Evolutionary conservation across 2,888 invertebrate species (phyloP).

Genomic region (Sialis lutaria): DNA sequence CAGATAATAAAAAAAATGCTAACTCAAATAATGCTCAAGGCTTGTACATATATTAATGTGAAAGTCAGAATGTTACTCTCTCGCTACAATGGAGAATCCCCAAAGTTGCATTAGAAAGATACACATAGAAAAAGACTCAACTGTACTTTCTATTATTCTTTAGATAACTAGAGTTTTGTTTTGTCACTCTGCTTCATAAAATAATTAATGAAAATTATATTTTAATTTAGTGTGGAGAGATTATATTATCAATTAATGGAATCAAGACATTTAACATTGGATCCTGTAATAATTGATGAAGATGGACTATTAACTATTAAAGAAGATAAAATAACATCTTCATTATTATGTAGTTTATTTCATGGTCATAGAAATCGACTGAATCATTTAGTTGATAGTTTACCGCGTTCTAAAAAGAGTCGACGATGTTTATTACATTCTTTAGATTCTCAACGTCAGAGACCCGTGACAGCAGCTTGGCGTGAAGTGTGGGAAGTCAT

Average conservation of each 20-base stretch:
- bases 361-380: constrained; percentile 70
- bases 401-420: constrained; percentile 74
- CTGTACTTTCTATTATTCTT: no score
- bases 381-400: constrained; percentile 60
- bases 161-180: no score
- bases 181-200: no score
- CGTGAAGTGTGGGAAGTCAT: constrained; percentile 73
- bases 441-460: constrained; percentile 67
- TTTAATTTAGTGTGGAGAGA: constrained; percentile 61
- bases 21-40: no score
- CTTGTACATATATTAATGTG: no score
- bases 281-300: constrained; percentile 63
- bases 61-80: no score
- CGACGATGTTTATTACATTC: constrained; percentile 80
- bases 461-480: constrained; percentile 57
- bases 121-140: no score
- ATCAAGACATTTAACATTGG: constrained; percentile 71
- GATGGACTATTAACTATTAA: constrained; percentile 64
- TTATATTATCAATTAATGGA: constrained; percentile 72
- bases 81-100: no score
- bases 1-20: no score
- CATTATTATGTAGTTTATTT: constrained; percentile 65
- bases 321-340: constrained; percentile 60
- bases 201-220: neutral
- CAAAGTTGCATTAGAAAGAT: no score